phyloP scores from a whole-genome alignment of 2,797 vertebrate genomes.

The Chrysolophus pictus region DNA sequence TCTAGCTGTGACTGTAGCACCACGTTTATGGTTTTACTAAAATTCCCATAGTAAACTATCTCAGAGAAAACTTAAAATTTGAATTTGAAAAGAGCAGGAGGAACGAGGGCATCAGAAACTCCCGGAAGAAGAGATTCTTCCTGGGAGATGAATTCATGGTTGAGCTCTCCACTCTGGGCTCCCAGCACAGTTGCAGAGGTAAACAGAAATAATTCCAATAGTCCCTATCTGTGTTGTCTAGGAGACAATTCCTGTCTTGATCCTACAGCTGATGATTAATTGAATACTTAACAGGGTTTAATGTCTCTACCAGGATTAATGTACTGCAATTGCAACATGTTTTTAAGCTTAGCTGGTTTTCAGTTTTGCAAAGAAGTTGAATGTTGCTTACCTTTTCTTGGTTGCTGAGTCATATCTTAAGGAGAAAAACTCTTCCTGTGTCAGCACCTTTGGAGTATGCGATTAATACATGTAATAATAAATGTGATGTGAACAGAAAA shows the following conservation, averaged over 20 bases:
- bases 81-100: neutral
- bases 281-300: neutral
- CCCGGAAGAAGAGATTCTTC: neutral
- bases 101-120: too few species aligned
- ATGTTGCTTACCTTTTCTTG: neutral
- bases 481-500: neutral
- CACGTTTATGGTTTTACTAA: neutral
- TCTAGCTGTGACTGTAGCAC: neutral
- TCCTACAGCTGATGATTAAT: neutral
- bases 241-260: neutral
- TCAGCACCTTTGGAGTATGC: neutral
- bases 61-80: neutral
- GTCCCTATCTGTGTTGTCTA: neutral
- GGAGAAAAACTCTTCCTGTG: neutral
- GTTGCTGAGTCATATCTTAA: neutral
- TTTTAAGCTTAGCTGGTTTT: neutral
- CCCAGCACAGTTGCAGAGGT: too few species aligned
- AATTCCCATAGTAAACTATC: neutral
- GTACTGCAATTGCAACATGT: neutral
- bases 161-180: neutral
- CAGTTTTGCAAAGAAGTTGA: neutral
- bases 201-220: too few species aligned
- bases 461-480: neutral
- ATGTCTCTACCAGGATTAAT: neutral
- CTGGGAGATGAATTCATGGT: neutral